Base-by-base conservation (phyloP, 2,113 vertebrate species). In the Prolemur simus region DNA sequence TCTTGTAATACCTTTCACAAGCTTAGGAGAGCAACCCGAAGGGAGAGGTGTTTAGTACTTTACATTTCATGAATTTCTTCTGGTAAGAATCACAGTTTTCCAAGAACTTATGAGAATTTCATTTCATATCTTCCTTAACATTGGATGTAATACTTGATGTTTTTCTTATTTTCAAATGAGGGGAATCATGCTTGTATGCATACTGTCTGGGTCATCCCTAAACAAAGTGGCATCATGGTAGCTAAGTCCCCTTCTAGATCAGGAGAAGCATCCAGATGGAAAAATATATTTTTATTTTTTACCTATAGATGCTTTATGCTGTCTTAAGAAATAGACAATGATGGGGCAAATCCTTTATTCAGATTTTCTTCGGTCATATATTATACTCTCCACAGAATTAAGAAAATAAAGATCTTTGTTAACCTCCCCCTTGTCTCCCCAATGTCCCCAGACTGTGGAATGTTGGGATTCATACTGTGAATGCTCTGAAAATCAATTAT, bases 401-500 rank as follows among this genome's bases (percentile, higher is more conserved):
- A 94, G 58, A 92, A 92, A 89, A 92, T 93, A 93, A 89, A 77
- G 58, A 66, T 94, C 83, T 69, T 17, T 88, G 27, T 77, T 93
- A 77, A 34, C 64, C 37, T 78, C 78, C 69, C 45, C n/a, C 71
- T 81, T 54, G 11, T 96, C 98, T 96, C 94, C 87, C 52, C 95
- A 93, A 34, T 86, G 69, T 96, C 97, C 92, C 78, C 92, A 97
- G 98, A 98, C 96, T 92, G 96, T 97, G 98, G 96, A 97, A 97
- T 96, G 96, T 86, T 92, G 94, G 95, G 94, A 95, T 97, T 94
- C 98, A 96, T 97, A 94, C 97, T 98, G 98, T 97, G 95, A 97
- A 97, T 92, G 93, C 98, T 97, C 91, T 96, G 98, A 98, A 97
- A 98, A 98, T 97, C 97, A 98, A 97, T 95, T 98, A 96, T 98